Conservation (phyloP, 2,888 invertebrate species). For the Graphium colonna region DNA sequence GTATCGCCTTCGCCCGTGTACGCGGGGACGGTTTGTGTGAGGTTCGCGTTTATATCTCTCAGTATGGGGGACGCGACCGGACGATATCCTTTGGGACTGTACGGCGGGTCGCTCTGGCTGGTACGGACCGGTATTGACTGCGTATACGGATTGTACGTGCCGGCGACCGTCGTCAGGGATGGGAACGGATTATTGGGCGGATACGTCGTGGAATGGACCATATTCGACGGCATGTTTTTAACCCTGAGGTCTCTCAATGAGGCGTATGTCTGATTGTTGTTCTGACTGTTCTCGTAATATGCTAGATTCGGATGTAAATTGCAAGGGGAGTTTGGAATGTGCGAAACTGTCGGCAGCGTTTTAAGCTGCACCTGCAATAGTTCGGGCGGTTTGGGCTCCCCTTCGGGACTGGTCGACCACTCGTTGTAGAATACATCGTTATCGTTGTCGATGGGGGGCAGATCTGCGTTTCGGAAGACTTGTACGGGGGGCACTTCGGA, state of each 20-base stretch:
- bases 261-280: conserved; percentile 40
- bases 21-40: conserved; percentile 48
- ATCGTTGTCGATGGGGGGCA: conserved; percentile 43
- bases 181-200: conserved; percentile 71
- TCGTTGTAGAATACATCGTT: conserved; percentile 54
- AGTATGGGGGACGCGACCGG: conserved; percentile 51
- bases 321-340: conserved; percentile 72
- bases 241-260: conserved; percentile 61
- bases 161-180: conserved; percentile 71
- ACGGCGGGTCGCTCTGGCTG: conserved; percentile 42
- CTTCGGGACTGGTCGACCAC: conserved; percentile 58
- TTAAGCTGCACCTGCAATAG: conserved; percentile 69
- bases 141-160: conserved; percentile 71
- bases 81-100: conserved; percentile 46
- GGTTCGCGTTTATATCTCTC: conserved; percentile 63
- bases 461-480: conserved; percentile 53
- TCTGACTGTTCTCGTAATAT: conserved; percentile 43
- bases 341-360: conserved; percentile 67
- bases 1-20: conserved; percentile 48
- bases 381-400: conserved; percentile 59
- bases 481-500: conserved; percentile 63
- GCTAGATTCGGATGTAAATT: conserved; percentile 65
- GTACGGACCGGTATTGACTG: conserved; percentile 56
- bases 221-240: conserved; percentile 49
- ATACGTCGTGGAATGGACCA: conserved; percentile 70